Base-by-base conservation (phyloP, 35 echinoderm and acorn worm genomes). In the Stichopus chloronotus region DNA sequence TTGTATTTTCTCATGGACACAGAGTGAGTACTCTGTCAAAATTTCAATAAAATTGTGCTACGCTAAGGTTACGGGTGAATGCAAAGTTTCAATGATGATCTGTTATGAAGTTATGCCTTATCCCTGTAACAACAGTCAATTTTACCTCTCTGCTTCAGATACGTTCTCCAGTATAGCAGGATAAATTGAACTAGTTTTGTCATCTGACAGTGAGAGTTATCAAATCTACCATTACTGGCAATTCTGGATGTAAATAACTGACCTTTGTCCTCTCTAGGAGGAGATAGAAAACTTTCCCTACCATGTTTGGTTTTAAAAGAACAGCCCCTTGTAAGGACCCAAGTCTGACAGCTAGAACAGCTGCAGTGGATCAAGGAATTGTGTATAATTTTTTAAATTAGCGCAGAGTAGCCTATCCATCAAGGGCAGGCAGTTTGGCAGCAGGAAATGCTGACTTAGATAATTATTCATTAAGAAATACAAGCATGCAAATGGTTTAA, bases 221-320 rank as follows among this genome's bases (percentile, higher is more conserved):
- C 8, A 17, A 68, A 68, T 68, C 17, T 17, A 68, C 63, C 63
- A 68, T 68, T 68, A 68, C 63, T 68, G 63, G 63, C 63, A 9
- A 68, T 68, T n/a, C n/a, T n/a, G n/a, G n/a, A n/a, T n/a, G n/a
- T n/a, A n/a, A n/a, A n/a, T n/a, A n/a, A n/a, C n/a, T n/a, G n/a
- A n/a, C 8, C 63, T 68, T 8, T 17, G 17, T 9, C 8, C 63
- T 68, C 63, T 17, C 63, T 9, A 68, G 63, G 63, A 9, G 8
- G 63, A 68, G 63, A 68, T 8, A 68, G 63, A 9, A 68, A 68
- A 68, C 63, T 68, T 68, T 68, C 63, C 63, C 63, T n/a, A 68
- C 63, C n/a, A n/a, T 68, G 63, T 68, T 68, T 68, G 63, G 8
- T 68, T 68, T 68, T 68, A 68, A 68, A 68, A 68, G 63, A 68